Evolutionary conservation across 2,797 vertebrate species (phyloP), one percentile per base, ranked within the genome.

Genomic region (Lithobates sylvaticus): DNA sequence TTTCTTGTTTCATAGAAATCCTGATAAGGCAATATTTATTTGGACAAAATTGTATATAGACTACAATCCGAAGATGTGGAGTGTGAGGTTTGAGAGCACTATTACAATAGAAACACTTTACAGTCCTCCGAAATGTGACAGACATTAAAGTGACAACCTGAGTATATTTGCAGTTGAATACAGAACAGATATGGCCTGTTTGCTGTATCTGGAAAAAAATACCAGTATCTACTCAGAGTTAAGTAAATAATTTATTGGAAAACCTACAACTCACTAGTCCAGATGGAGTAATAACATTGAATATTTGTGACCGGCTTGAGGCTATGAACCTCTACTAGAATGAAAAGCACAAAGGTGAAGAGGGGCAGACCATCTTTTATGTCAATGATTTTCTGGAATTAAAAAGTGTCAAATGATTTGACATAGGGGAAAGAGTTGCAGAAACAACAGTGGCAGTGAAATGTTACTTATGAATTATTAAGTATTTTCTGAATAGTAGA

Each of bases 381-480:
- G 72, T 68, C 61, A 68, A 68, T 29, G 23, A 27, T 47, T 64
- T 27, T 83, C 61, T 34, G 21, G 29, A 83, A 76, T 83, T 67
- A 50, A 83, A 67, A 83, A 47, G 12, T 83, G 81, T 67, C 81
- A 76, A 68, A 75, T 72, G 72, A 76, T 81, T 81, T 81, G 68
- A 81, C 79, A 72, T 16, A 72, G 69, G 69, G 27, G 54, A 64
- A 61, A 21, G 26, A 13, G 81, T 23, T 74, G 54, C 78, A 80
- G 42, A 69, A 79, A 79, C 78, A 80, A 81, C 32, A 83, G 72
- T 39, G 15, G 54, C 74, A 69, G 73, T 58, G 65, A 84, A 84
- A 26, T 54, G 74, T 70, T 77, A 76, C 72, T 75, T 75, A 70
- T 84, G 65, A 77, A 84, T 76, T 84, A 76, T 84, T 84, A 76